A percentile compares a stretch with the other conserved stretches of the same genome.
Evolutionary conservation across 2,888 invertebrate genomes (phyloP).

Genomic region (Malacosoma neustria): DNA sequence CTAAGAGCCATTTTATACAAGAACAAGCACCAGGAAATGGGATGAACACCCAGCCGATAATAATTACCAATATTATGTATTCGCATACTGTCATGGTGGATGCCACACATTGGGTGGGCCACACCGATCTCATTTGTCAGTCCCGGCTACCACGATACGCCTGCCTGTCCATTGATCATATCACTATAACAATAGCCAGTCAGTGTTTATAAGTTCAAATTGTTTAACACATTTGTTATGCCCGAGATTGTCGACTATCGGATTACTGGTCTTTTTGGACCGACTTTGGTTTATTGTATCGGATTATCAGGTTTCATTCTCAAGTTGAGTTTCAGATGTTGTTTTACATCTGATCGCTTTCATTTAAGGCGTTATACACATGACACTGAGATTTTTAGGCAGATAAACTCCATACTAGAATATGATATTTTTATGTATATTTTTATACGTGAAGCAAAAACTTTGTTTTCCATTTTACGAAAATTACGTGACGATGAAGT

Average conservation of each 20-base stretch:
- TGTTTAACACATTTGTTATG: constrained; percentile 63
- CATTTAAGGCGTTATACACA: no score
- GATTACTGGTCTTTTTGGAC: neutral
- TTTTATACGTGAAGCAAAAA: no score
- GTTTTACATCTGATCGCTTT: no score
- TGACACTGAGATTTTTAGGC: no score
- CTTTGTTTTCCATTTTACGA: no score
- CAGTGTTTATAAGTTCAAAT: constrained; percentile 54
- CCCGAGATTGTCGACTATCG: neutral
- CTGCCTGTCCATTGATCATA: constrained; percentile 29
- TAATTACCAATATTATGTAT: no score
- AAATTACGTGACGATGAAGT: no score
- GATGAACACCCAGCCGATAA: no score
- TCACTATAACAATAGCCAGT: constrained; percentile 47
- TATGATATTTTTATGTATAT: no score
- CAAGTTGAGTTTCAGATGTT: neutral
- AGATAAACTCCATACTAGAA: no score
- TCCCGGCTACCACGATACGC: constrained; percentile 59
- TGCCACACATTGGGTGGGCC: constrained; percentile 50
- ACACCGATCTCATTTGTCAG: constrained; percentile 50
- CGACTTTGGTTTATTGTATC: neutral
- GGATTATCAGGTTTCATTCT: neutral
- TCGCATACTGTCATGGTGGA: constrained; percentile 15
- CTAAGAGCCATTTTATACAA: no score
- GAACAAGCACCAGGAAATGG: no score